These are phyloP conservation scores for Bilobella aurantiaca DNA, from an alignment of 1,140 invertebrate genomes.

Conservation along the genomic window DNA sequence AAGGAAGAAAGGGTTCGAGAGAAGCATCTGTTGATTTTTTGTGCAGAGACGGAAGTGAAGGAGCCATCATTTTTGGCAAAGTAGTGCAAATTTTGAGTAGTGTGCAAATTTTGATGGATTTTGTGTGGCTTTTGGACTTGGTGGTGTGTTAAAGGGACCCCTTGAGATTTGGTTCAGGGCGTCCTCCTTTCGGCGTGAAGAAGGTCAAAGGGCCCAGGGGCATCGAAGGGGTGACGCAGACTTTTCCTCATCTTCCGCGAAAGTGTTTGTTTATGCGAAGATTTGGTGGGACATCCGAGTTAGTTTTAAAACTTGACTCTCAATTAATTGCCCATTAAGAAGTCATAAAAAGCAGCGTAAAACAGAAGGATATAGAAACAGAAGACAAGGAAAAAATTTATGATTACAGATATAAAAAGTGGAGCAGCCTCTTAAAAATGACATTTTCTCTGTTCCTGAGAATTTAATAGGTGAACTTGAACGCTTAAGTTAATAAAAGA, in stretches of 20 bases:
- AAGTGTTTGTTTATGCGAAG: neutral
- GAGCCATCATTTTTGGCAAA: no score
- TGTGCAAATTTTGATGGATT: no score
- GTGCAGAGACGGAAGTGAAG: neutral
- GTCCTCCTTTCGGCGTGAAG: neutral
- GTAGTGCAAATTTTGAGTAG: no score
- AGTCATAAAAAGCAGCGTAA: conserved; percentile 5
- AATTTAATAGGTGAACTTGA: neutral
- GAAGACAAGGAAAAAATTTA: no score
- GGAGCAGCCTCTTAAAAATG: no score
- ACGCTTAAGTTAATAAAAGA: neutral
- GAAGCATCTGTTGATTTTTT: no score
- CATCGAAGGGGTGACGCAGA: neutral
- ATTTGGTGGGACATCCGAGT: neutral
- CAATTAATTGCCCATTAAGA: conserved; percentile 9
- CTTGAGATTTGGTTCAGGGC: neutral
- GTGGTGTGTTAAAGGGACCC: no score
- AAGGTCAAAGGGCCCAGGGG: neutral
- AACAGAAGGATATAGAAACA: neutral
- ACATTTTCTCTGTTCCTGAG: no score
- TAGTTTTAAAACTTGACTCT: neutral
- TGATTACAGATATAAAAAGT: no score
- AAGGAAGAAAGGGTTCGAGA: no score
- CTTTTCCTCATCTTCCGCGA: neutral
- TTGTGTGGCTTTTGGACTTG: no score